phyloP scores from a whole-genome alignment of 2,113 vertebrate species.

The Sorex araneus region DNA sequence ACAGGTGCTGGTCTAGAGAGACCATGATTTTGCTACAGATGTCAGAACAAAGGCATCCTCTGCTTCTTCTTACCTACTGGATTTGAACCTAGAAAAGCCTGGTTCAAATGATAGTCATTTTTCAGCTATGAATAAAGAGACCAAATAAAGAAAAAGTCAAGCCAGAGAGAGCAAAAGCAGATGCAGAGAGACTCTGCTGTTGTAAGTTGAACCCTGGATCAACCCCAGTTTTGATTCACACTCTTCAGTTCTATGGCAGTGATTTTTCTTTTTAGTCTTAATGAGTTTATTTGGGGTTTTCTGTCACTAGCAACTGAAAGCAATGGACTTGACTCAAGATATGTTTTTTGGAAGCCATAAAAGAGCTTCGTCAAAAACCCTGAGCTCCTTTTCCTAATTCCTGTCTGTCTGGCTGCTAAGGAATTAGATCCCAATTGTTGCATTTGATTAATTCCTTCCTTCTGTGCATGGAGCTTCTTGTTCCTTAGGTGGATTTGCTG shows the following conservation, averaged over 20 bases:
- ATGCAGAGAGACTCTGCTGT: neutral
- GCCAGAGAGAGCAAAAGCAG: neutral
- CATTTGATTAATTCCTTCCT: constrained; percentile 65
- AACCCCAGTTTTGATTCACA: neutral
- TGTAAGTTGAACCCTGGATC: neutral
- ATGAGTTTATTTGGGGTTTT: constrained; percentile 48
- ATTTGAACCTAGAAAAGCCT: neutral
- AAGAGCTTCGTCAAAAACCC: constrained; percentile 61
- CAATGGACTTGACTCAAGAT: constrained; percentile 9
- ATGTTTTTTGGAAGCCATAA: constrained; percentile 34
- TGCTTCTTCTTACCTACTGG: neutral
- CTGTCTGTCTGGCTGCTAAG: constrained; percentile 54
- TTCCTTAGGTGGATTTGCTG: constrained; percentile 21
- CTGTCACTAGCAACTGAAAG: constrained; percentile 43
- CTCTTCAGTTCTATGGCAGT: neutral
- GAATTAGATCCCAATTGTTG: constrained; percentile 68
- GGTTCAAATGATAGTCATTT: neutral
- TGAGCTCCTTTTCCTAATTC: constrained; percentile 46
- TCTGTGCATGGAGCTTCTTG: constrained; percentile 61
- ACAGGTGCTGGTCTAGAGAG: neutral
- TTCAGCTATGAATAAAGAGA: neutral
- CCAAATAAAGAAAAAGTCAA: neutral
- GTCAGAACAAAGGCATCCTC: neutral
- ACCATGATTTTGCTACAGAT: neutral
- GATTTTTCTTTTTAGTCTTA: constrained; percentile 24